Evolutionary conservation across 2,113 vertebrate species (phyloP).

Genomic region (Saguinus imperator): DNA sequence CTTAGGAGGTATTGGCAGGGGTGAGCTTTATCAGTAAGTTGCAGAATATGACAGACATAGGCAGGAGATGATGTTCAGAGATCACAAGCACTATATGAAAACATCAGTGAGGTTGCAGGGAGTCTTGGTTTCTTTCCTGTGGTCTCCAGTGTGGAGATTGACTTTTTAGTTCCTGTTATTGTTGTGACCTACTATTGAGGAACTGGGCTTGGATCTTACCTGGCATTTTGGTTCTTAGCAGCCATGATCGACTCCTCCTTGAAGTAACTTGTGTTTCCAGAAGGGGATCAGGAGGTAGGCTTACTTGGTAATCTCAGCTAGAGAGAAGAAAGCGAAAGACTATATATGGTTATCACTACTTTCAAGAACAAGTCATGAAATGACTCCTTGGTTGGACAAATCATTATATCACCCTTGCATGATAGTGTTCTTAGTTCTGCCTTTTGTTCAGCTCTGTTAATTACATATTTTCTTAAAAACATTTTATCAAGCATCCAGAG

Average conservation of each 20-base stretch:
- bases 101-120: background rate
- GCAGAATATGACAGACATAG: background rate
- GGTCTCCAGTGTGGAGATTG: background rate
- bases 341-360: background rate
- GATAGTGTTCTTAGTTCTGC: background rate
- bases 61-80: background rate
- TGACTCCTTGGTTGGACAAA: background rate
- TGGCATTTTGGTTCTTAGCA: background rate
- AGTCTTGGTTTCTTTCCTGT: background rate
- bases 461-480: constrained; percentile 5
- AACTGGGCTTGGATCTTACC: background rate
- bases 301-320: background rate
- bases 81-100: background rate
- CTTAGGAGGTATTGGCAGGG: background rate
- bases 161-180: background rate
- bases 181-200: background rate
- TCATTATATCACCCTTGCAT: background rate
- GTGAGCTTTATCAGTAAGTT: background rate
- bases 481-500: background rate
- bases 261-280: background rate
- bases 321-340: background rate
- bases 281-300: background rate
- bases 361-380: background rate
- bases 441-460: constrained; percentile 48
- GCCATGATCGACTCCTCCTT: background rate